Percentiles rank a stretch among this genome's conserved stretches.
Conservation (phyloP, 2,888 invertebrate species). For the Thalpophila matura region DNA sequence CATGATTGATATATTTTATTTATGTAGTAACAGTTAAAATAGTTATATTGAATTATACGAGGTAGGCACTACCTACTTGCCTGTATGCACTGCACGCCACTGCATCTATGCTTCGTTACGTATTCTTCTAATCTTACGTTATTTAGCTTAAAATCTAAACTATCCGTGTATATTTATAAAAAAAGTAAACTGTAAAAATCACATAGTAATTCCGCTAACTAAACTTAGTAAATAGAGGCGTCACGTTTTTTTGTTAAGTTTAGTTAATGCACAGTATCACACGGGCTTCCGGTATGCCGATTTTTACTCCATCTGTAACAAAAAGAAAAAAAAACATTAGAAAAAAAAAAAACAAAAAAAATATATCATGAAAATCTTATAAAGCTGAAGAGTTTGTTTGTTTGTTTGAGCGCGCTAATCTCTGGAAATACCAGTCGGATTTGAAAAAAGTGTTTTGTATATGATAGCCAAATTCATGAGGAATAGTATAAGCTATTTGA, state of each 20-base stretch:
- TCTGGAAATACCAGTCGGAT: too few species aligned
- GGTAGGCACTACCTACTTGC: too few species aligned
- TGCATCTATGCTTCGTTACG: slow-evolving; percentile 63
- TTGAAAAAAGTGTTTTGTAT: too few species aligned
- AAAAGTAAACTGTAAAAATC: slow-evolving; percentile 82
- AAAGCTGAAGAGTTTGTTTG: too few species aligned
- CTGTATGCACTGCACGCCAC: too few species aligned
- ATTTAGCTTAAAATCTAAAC: slow-evolving; percentile 69
- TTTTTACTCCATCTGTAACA: slow-evolving; percentile 80
- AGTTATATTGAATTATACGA: too few species aligned
- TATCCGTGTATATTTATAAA: slow-evolving; percentile 78
- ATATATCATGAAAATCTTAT: too few species aligned
- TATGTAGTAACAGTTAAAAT: too few species aligned
- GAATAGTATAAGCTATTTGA: too few species aligned
- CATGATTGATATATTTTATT: too few species aligned
- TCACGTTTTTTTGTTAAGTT: slow-evolving; percentile 71
- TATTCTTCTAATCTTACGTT: slow-evolving; percentile 64
- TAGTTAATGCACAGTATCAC: slow-evolving; percentile 85
- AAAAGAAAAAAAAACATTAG: slow-evolving; percentile 64
- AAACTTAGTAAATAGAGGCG: slow-evolving; percentile 76
- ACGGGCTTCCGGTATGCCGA: slow-evolving; percentile 70
- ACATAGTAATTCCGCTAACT: slow-evolving; percentile 88
- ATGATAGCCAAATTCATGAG: too few species aligned
- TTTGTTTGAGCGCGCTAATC: too few species aligned
- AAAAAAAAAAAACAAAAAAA: not conserved